Evolutionary conservation across 2,888 invertebrate genomes (phyloP), one percentile per base, ranked within the genome.

Genomic region (Oxycera nigricornis): DNA sequence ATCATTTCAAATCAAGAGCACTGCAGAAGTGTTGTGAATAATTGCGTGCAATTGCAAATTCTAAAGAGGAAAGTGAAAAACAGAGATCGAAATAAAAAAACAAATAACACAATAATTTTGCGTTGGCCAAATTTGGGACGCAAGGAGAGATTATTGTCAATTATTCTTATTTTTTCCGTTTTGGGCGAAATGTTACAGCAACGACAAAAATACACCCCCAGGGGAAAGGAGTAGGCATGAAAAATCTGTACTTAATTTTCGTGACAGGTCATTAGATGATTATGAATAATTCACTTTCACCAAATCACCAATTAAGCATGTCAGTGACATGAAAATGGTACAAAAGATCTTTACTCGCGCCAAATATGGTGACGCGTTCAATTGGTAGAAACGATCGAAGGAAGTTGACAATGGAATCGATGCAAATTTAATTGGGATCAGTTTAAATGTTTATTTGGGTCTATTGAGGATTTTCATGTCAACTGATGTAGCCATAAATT

Each of bases 201-300:
- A 55, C 20, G 1, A 55, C 39, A 7, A 14, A 39, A 39, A 7
- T 14, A 14, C 14, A 39, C 50, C 9, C 4, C 20, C 24, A 22
- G 2, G 20, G 6, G 22, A 22, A 11, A 17, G 3, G 24, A n/a
- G 24, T 28, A 20, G 2, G 62, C 62, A 7, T 6, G 17, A 20
- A 35, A 35, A 35, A 26, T 35, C 20, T 35, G 39, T 55, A 20
- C 7, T 62, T 62, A n/a, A 62, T 2, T 35, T 35, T 31, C 17
- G 39, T 20, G 14, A 2, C 39, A 31, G 14, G 30, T 31, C 39
- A 31, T 62, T 62, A 35, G 35, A 35, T 35, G 20, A 30, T 31
- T 62, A 22, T 62, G 35, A 39, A 62, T 35, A 62, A 62, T 62
- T 62, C 14, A 67, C 67, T 67, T 67, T 67, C 67, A 41, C 62